Percentiles rank a stretch among this genome's conserved stretches.
Conservation (phyloP, 1,140 invertebrate species). For the Leptestheria dahalacensis region DNA sequence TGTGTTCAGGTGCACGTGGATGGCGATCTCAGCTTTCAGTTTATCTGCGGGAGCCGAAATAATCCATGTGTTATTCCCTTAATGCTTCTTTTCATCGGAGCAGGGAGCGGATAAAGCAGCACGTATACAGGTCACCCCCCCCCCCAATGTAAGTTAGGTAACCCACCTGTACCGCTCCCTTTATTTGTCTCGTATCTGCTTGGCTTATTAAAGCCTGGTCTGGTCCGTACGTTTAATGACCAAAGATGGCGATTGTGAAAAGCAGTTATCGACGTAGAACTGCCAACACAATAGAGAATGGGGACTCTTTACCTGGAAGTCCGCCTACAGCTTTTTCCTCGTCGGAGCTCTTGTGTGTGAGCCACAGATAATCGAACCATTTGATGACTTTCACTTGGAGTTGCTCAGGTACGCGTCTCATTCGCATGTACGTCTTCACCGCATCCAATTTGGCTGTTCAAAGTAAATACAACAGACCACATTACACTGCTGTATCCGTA, state of each 20-base stretch:
- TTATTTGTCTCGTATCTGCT: too few relatives aligned
- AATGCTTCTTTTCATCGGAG: background rate
- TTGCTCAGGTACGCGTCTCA: constrained; percentile 83
- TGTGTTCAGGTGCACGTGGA: constrained; percentile 96
- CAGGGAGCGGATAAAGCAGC: background rate
- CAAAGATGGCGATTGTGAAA: too few relatives aligned
- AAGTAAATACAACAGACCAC: background rate
- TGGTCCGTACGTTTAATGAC: too few relatives aligned
- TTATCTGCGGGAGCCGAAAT: constrained; percentile 47
- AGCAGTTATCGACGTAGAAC: background rate
- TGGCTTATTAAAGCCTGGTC: too few relatives aligned
- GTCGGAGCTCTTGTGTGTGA: constrained; percentile 94
- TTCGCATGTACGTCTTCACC: constrained; percentile 96
- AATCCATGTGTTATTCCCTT: background rate
- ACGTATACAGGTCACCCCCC: background rate
- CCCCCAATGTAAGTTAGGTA: too few relatives aligned
- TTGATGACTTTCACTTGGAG: constrained; percentile 96
- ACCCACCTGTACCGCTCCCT: too few relatives aligned
- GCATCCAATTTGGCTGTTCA: constrained; percentile 85
- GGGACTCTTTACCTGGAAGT: constrained; percentile 47
- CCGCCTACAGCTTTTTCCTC: constrained; percentile 90
- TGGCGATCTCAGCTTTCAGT: constrained; percentile 95
- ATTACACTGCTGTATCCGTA: too few relatives aligned
- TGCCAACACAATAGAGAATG: background rate
- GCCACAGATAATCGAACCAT: constrained; percentile 98